These are phyloP conservation scores for Boloria selene DNA, from an alignment of 2,888 invertebrate genomes.

Conservation along the genomic window DNA sequence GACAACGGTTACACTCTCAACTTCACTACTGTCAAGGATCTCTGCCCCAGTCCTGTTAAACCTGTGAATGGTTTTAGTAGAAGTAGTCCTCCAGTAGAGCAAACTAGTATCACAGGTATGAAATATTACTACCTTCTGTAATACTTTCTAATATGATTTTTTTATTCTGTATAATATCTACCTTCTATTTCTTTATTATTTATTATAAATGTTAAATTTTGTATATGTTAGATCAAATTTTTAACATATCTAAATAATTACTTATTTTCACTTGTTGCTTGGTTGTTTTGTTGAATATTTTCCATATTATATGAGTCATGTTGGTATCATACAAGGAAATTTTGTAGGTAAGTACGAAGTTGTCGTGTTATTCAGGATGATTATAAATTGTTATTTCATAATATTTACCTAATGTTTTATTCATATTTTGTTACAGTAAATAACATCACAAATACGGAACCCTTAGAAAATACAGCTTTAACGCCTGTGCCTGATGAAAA, in stretches of 20 bases:
- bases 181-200: background rate
- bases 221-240: too few relatives aligned
- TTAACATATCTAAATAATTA: too few relatives aligned
- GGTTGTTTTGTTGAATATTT: too few relatives aligned
- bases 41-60: constrained; percentile 78
- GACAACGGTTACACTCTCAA: constrained; percentile 78
- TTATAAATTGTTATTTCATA: background rate
- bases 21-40: constrained; percentile 76
- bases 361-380: background rate
- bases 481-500: constrained; percentile 74
- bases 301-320: too few relatives aligned
- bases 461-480: constrained; percentile 77
- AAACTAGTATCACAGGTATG: constrained; percentile 75
- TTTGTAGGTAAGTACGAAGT: too few relatives aligned
- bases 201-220: background rate
- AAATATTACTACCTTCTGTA: too few relatives aligned
- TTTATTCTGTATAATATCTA: too few relatives aligned
- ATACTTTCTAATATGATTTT: too few relatives aligned
- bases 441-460: constrained; percentile 78
- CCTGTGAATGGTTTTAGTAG: constrained; percentile 75
- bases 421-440: constrained; percentile 58
- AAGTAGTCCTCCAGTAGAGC: constrained; percentile 76
- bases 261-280: too few relatives aligned
- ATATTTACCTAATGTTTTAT: background rate
- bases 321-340: too few relatives aligned